Evolutionary conservation across 2,113 vertebrate species (phyloP).

Genomic region (Nesogale talazaci): DNA sequence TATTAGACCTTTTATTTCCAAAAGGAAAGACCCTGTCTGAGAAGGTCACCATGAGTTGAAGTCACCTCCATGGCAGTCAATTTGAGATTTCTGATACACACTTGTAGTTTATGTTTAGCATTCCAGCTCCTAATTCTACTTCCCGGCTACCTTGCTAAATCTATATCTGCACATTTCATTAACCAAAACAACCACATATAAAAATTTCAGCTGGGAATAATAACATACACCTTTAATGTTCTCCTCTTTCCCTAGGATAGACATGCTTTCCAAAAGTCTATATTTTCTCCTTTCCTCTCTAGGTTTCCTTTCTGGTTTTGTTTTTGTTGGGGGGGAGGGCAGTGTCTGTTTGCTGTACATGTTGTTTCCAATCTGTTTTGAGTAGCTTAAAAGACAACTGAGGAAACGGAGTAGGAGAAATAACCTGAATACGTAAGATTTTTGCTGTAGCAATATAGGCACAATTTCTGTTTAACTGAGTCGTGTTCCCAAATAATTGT

Average conservation of each 20-base stretch:
- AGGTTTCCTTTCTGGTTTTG: too few species aligned
- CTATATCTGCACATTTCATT: not conserved
- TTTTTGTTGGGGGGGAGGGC: too few species aligned
- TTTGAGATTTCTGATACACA: too few species aligned
- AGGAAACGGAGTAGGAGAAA: not conserved
- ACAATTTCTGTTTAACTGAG: constrained; percentile 8
- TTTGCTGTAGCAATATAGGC: not conserved
- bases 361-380: too few species aligned
- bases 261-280: too few species aligned
- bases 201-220: not conserved
- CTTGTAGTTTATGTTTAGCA: not conserved
- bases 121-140: not conserved
- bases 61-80: too few species aligned
- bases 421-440: not conserved
- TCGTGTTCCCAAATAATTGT: not conserved
- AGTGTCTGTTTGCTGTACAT: too few species aligned
- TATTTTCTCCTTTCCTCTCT: too few species aligned
- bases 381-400: not conserved
- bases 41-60: too few species aligned
- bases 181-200: too few species aligned
- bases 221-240: not conserved
- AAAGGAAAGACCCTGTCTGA: too few species aligned
- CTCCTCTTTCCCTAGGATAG: not conserved
- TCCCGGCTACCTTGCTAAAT: not conserved
- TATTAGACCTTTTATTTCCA: too few species aligned